Percentiles rank a stretch among this genome's conserved stretches.
phyloP scores from a whole-genome alignment of 2,113 vertebrate species.

The Gasterosteus aculeatus region DNA sequence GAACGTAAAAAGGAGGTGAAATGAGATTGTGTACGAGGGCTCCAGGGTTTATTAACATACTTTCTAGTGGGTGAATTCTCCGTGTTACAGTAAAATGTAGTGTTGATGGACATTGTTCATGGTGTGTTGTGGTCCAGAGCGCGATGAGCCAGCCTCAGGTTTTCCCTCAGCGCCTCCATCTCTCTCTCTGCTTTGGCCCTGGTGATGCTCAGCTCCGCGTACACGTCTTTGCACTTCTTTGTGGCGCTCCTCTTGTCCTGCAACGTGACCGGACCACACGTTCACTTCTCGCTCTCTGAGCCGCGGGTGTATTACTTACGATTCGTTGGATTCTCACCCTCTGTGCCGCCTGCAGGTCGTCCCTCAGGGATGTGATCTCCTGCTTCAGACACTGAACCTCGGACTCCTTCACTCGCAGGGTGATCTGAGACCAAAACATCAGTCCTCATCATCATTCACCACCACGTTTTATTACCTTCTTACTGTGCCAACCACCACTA shows the following conservation, averaged over 20 bases:
- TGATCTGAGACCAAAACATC: slow-evolving; percentile 62
- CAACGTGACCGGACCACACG: background rate
- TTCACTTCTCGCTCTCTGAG: background rate
- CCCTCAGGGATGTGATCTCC: slow-evolving; percentile 75
- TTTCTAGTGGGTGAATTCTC: background rate
- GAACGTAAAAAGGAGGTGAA: background rate
- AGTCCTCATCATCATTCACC: background rate
- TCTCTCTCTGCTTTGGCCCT: slow-evolving; percentile 62
- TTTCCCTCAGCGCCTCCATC: slow-evolving; percentile 68
- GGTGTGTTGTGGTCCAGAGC: slow-evolving; percentile 55
- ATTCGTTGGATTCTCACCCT: slow-evolving; percentile 49
- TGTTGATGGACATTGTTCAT: background rate
- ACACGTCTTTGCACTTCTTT: slow-evolving; percentile 70
- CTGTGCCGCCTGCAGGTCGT: slow-evolving; percentile 71
- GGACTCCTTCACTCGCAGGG: slow-evolving; percentile 77
- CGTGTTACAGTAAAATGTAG: background rate
- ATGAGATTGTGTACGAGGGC: background rate
- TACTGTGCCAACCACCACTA: background rate
- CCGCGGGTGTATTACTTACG: background rate
- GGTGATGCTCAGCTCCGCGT: slow-evolving; percentile 66
- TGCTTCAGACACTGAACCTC: slow-evolving; percentile 77
- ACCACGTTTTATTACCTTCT: background rate
- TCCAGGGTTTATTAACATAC: background rate
- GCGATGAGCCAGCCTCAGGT: slow-evolving; percentile 68
- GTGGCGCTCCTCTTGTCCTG: slow-evolving; percentile 74